These are phyloP conservation scores for Ips nitidus DNA, from an alignment of 1,140 invertebrate genomes.

Conservation along the genomic window DNA sequence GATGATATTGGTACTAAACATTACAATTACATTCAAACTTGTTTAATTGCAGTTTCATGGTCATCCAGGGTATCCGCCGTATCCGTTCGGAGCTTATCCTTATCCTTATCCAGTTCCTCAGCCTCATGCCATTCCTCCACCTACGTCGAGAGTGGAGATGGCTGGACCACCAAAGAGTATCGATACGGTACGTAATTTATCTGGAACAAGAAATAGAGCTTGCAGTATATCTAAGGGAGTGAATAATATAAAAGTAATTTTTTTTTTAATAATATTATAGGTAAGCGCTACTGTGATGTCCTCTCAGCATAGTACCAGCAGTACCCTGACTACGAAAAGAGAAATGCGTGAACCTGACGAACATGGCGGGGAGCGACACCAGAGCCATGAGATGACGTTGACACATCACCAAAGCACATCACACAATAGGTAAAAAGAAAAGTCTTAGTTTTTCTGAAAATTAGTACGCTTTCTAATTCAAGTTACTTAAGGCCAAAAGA, in stretches of 20 bases:
- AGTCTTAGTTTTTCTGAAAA: neutral
- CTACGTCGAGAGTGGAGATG: slow-evolving; percentile 55
- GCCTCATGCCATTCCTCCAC: slow-evolving; percentile 71
- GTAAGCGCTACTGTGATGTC: slow-evolving; percentile 67
- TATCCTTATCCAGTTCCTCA: slow-evolving; percentile 73
- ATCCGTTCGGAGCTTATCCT: slow-evolving; percentile 59
- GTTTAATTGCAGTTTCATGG: slow-evolving; percentile 33
- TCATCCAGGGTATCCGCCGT: slow-evolving; percentile 50
- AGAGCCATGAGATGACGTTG: slow-evolving; percentile 62
- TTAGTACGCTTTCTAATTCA: too few relatives aligned
- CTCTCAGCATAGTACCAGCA: slow-evolving; percentile 64
- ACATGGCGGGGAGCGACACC: slow-evolving; percentile 56
- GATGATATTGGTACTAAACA: neutral
- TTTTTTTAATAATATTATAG: neutral
- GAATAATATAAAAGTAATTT: too few relatives aligned
- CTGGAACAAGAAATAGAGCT: neutral
- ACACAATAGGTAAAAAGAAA: slow-evolving; percentile 54
- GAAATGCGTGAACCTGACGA: slow-evolving; percentile 58
- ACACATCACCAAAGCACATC: slow-evolving; percentile 64
- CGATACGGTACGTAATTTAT: slow-evolving; percentile 54
- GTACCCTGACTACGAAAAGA: slow-evolving; percentile 59
- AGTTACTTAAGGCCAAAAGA: neutral
- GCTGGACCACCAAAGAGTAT: slow-evolving; percentile 51
- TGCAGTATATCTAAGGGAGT: too few relatives aligned
- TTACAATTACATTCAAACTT: neutral